phyloP scores from a whole-genome alignment of 2,888 invertebrate genomes.

The Ethmia dodecea region DNA sequence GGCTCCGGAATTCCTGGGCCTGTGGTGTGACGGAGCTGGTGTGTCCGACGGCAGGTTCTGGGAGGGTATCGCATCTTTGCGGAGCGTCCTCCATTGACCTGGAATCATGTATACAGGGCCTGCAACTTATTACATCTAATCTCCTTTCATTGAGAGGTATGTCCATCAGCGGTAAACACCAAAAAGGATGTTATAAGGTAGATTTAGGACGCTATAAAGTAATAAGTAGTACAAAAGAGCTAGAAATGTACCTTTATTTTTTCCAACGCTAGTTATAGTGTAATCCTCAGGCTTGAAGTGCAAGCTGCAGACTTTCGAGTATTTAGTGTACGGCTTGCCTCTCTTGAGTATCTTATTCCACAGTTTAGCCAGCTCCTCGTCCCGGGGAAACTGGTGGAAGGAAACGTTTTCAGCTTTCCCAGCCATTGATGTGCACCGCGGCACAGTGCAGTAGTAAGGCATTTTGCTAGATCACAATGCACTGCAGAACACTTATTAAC shows the following conservation, averaged over 20 bases:
- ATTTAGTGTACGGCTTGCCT: conserved; percentile 71
- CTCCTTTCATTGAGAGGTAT: no score
- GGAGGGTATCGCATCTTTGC: conserved; percentile 67
- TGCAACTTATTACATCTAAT: no score
- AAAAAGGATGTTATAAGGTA: no score
- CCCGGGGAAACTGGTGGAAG: conserved; percentile 68
- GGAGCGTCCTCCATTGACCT: conserved; percentile 68
- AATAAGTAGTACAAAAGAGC: no score
- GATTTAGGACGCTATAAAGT: no score
- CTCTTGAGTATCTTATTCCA: conserved; percentile 69
- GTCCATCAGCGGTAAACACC: no score
- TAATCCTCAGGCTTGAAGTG: conserved; percentile 68
- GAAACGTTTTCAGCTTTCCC: conserved; percentile 71
- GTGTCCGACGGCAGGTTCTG: conserved; percentile 57
- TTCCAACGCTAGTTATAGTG: conserved; percentile 61
- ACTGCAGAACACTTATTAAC: conserved; percentile 33
- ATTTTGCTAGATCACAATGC: conserved; percentile 44
- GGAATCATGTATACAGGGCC: no score
- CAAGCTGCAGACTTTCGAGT: conserved; percentile 71
- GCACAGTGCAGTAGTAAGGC: conserved; percentile 74
- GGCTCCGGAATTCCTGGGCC: conserved; percentile 28
- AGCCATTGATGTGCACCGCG: conserved; percentile 71
- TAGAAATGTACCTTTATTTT: conserved; percentile 58
- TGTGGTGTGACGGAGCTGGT: conserved; percentile 36
- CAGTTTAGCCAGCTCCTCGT: conserved; percentile 56